These are phyloP conservation scores for Hemitrygon akajei DNA, from an alignment of 2,797 vertebrate species.

Conservation along the genomic window DNA sequence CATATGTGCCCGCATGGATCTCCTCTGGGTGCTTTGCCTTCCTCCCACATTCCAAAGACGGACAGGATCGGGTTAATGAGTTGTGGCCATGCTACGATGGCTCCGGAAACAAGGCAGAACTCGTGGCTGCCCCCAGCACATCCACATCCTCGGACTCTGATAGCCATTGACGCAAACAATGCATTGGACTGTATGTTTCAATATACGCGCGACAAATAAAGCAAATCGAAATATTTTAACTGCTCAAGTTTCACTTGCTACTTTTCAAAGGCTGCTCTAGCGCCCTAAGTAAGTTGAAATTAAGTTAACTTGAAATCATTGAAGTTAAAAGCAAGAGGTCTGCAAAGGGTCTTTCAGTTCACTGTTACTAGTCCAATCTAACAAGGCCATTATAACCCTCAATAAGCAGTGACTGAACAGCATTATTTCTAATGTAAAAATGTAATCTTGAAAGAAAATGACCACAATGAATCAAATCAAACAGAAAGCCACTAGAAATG, in stretches of 20 bases:
- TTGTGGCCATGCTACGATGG: no score
- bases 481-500: slow-evolving; percentile 2
- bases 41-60: no score
- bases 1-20: no score
- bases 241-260: background rate
- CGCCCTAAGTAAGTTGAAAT: background rate
- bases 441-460: background rate
- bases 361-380: background rate
- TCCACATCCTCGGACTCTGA: no score
- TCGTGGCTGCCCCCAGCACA: no score
- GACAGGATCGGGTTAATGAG: no score
- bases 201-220: no score
- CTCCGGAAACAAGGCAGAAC: no score
- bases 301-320: background rate
- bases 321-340: background rate
- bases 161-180: no score
- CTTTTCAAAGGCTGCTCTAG: background rate
- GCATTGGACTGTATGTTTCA: no score
- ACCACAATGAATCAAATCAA: background rate
- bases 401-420: background rate
- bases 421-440: background rate
- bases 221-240: background rate
- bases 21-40: no score
- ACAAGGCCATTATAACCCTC: background rate
- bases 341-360: background rate